A percentile compares a stretch with the other conserved stretches of the same genome.
phyloP scores from a whole-genome alignment of 1,140 invertebrate genomes.

The Ceratosolen fusciceps region DNA sequence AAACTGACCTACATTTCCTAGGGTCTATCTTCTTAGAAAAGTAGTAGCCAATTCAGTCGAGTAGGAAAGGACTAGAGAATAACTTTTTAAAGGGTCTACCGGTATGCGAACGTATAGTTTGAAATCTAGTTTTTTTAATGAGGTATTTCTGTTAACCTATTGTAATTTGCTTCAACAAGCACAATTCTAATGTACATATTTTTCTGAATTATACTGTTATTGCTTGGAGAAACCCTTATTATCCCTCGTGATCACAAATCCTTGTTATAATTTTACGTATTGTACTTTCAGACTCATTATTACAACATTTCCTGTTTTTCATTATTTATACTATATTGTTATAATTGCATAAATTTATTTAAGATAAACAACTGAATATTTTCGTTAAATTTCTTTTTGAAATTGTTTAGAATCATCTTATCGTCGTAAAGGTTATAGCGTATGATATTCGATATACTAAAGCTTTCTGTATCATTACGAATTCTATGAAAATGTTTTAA shows the following conservation, averaged over 20 bases:
- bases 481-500: too few relatives aligned
- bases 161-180: constrained; percentile 1
- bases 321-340: too few relatives aligned
- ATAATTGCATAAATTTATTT: too few relatives aligned
- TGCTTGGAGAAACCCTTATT: neutral
- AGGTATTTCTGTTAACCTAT: neutral
- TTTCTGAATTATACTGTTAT: neutral
- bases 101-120: neutral
- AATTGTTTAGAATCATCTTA: too few relatives aligned
- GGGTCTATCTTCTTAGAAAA: constrained; percentile 13
- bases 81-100: neutral
- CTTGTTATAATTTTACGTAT: neutral
- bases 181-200: neutral
- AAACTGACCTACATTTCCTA: neutral
- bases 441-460: too few relatives aligned
- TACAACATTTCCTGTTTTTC: too few relatives aligned
- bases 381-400: too few relatives aligned
- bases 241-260: neutral
- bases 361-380: too few relatives aligned
- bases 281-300: too few relatives aligned
- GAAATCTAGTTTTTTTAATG: constrained; percentile 11
- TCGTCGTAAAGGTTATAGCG: too few relatives aligned
- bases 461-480: too few relatives aligned
- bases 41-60: constrained; percentile 7
- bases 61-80: neutral